Evolutionary conservation across 2,888 invertebrate species (phyloP), one percentile per base, ranked within the genome.

Genomic region (Aleiodes testaceus): DNA sequence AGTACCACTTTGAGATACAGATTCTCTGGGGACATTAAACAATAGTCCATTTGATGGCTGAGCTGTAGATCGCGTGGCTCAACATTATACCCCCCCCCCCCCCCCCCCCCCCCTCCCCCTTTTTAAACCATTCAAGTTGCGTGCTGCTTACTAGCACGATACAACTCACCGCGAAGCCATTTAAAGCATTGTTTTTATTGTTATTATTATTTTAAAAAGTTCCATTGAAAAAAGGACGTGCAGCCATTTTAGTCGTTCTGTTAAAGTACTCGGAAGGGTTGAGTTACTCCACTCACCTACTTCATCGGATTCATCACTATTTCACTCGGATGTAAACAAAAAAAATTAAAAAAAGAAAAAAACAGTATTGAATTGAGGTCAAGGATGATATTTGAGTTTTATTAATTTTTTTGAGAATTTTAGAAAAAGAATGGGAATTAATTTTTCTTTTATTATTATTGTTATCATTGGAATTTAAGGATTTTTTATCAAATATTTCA

Each of bases 321-420:
- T 30, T 53, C 36, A 42, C 52, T 30, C 16, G 11, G 20, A 47
- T 65, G 49, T 50, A 53, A 55, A 26, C 30, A 30, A 16, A 36
- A 55, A 55, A 30, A 70, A 73, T 26, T 26, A 73, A 78, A 76
- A 77, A 76, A 78, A 76, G 76, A 76, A 53, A 74, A 66, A 76
- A 74, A 67, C 72, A 50, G 47, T 12, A 16, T 42, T 36, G 16
- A 11, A 61, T 72, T 75, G 78, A 77, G 83, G 82, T 82, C 83
- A 82, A 82, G 82, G 83, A 80, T 80, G 77, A 79, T 78, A 80
- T 82, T 80, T 76, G 72, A 72, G 75, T 69, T 74, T 72, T 72
- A 82, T 80, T 76, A 72, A 72, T 78, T 81, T 72, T 59, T 66
- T 61, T 53, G 55, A n/a, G n/a, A n/a, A n/a, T n/a, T n/a, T n/a